Conservation (phyloP, 2,113 vertebrate species). For the Albula glossodonta region DNA sequence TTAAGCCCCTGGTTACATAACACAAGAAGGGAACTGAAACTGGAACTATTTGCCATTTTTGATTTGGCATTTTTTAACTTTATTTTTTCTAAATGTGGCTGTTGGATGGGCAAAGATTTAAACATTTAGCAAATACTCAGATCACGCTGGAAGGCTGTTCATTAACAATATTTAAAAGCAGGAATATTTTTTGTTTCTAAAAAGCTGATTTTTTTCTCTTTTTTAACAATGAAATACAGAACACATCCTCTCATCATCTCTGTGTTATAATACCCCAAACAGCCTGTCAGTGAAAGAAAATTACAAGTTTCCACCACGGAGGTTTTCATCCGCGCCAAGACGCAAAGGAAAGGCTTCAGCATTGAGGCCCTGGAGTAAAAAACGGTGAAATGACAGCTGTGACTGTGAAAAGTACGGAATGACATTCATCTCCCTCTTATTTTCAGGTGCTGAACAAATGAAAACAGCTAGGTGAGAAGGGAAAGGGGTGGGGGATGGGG, state of each 20-base stretch:
- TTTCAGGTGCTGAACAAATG: not conserved
- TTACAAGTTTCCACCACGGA: not conserved
- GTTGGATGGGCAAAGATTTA: no score
- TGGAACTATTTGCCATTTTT: no score
- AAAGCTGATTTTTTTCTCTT: not conserved
- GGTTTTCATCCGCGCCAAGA: not conserved
- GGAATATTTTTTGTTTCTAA: not conserved
- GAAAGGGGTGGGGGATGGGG: not conserved
- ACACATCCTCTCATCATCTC: not conserved
- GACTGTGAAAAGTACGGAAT: not conserved
- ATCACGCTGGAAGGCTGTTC: no score
- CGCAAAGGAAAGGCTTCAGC: not conserved
- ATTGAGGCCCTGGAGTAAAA: not conserved
- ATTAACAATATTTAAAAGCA: no score
- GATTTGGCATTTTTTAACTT: no score
- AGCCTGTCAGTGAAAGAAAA: not conserved
- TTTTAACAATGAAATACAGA: not conserved
- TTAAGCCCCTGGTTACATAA: no score
- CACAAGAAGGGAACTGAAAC: no score
- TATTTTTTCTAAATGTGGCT: no score
- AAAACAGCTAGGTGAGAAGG: not conserved
- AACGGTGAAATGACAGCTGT: not conserved
- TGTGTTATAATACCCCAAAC: not conserved
- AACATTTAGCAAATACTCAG: no score
- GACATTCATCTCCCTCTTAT: not conserved